phyloP scores from a whole-genome alignment of 2,888 invertebrate genomes.

The Oconnorella tubifera region DNA sequence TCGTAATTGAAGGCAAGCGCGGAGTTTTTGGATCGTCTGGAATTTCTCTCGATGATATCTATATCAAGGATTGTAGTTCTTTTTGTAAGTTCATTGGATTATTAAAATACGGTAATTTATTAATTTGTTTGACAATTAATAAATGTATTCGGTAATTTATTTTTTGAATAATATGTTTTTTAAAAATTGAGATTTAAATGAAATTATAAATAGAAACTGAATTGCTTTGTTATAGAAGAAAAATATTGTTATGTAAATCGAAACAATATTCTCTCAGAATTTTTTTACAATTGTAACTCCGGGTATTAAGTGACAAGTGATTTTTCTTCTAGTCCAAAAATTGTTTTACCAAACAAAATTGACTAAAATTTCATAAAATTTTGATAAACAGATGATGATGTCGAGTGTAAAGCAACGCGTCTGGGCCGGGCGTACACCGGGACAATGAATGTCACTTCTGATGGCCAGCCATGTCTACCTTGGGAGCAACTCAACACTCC shows the following conservation, averaged over 20 bases:
- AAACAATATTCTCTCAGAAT: no score
- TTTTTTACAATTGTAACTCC: no score
- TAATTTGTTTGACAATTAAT: no score
- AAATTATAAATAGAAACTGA: no score
- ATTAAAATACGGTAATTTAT: no score
- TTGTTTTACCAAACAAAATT: background rate
- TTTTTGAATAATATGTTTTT: no score
- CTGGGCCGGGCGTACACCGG: constrained; percentile 22
- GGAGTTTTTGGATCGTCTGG: constrained; percentile 8
- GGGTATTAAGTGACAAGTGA: no score
- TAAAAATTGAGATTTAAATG: no score
- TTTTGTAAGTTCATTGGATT: constrained; percentile 17
- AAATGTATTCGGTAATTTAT: no score
- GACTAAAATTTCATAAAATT: background rate
- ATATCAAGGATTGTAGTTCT: constrained; percentile 10
- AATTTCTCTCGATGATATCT: constrained; percentile 17
- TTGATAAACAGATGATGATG: background rate
- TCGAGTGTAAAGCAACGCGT: constrained; percentile 21
- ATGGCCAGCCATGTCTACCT: constrained; percentile 20
- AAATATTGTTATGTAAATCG: no score
- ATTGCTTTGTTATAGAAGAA: no score
- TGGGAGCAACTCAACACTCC: constrained; percentile 23
- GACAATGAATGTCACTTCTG: constrained; percentile 5
- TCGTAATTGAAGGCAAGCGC: constrained; percentile 16
- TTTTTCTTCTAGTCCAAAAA: no score